Base-by-base conservation (phyloP, 1,140 invertebrate species). In the Trissolcus basalis region DNA sequence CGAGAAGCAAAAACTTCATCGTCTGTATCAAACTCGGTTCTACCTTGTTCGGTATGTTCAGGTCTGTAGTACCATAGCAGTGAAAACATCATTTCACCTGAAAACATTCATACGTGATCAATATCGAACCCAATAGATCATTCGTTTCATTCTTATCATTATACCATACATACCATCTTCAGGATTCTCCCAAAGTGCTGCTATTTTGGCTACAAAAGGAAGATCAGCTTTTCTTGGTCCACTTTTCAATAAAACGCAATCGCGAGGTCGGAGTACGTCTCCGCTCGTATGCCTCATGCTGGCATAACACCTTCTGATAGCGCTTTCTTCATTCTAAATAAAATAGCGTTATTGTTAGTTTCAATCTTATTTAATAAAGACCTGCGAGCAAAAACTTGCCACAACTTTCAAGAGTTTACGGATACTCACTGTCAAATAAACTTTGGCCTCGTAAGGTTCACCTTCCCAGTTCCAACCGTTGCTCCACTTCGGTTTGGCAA, bases 1-100 rank as follows among this genome's bases (percentile, higher is more conserved):
- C 96, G 92, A 1, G 96, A 98, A 16, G 97, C 97, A 89, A 98
- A 99, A 44, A 98, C 93, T 89, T 98, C 97, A 81, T 97, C 95
- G 4, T 93, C 91, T 79, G 94, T 92, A 87, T 97, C 95, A 14
- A 91, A 91, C 14, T 92, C 89, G 73, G 92, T 91, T 5, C 95
- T 90, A 1, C 96, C 96, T 80, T 93, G 92, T 79, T 98, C 96
- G 0, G 96, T 98, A 87, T 99, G 97, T 88, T 99, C 97, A 0
- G 97, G 97, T 80, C 97, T 92, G 89, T 99, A 99, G 89, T 98
- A 99, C 97, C 97, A 98, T 49, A 98, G 88, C 53, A 98, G 89
- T 0, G 96, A 97, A 90, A 98, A 95, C 95, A 97, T 98, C 96
- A 98, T 97, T 87, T 98, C 96, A 58, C 95, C 96, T 97, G 86